A percentile compares a stretch with the other conserved stretches of the same genome.
phyloP scores from a whole-genome alignment of 2,888 invertebrate genomes.

The Hemistola chrysoprasaria region DNA sequence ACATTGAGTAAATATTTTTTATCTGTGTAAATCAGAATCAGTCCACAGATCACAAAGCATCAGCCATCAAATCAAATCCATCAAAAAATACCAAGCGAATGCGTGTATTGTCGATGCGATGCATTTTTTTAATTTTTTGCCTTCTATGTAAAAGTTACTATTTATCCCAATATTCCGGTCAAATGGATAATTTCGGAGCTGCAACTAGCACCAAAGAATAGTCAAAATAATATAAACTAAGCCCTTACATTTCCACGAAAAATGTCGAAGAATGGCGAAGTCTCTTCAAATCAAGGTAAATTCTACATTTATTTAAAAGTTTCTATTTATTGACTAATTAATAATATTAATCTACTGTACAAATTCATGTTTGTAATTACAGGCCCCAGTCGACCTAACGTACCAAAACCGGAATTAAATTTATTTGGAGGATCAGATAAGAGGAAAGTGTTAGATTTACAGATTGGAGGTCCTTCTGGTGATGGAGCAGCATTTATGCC shows the following conservation, averaged over 20 bases:
- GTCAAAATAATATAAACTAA: conserved; percentile 40
- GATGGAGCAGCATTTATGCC: conserved; percentile 78
- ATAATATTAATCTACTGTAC: neutral
- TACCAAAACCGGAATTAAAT: conserved; percentile 73
- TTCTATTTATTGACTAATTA: conserved; percentile 3
- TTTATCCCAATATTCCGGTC: conserved; percentile 42
- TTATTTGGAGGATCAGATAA: conserved; percentile 72
- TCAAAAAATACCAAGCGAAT: conserved; percentile 9
- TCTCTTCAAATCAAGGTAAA: conserved; percentile 85
- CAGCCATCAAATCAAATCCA: too few species aligned
- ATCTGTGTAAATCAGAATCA: too few species aligned
- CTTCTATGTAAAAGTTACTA: conserved; percentile 44
- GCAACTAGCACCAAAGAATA: conserved; percentile 55
- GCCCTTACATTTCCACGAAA: conserved; percentile 50
- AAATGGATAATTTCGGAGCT: conserved; percentile 64
- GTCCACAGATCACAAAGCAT: too few species aligned
- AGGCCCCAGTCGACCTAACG: conserved; percentile 72
- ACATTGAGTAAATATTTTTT: too few species aligned
- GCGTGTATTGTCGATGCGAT: conserved; percentile 44
- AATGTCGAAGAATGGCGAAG: conserved; percentile 89
- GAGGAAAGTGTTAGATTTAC: conserved; percentile 82
- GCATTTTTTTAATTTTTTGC: conserved; percentile 47
- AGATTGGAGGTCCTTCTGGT: conserved; percentile 73
- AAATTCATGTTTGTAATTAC: conserved; percentile 33
- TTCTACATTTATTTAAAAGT: conserved; percentile 15